These are phyloP conservation scores for Bombyx mandarina DNA, from an alignment of 1,140 invertebrate genomes.

Conservation along the genomic window DNA sequence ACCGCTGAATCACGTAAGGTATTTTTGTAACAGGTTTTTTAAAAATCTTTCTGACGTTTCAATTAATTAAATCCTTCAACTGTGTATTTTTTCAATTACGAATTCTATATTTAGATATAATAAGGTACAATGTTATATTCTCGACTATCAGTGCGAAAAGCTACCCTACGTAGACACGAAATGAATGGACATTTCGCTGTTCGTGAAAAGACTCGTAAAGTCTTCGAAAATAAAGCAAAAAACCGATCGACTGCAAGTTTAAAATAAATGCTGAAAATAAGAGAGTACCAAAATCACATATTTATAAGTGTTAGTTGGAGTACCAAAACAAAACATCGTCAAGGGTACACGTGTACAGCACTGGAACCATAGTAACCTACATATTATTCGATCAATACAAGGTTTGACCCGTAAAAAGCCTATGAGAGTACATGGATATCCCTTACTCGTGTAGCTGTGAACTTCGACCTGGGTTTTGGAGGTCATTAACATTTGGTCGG, in stretches of 20 bases:
- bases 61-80: neutral
- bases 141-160: neutral
- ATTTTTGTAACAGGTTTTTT: neutral
- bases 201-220: neutral
- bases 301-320: conserved; percentile 1
- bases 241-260: neutral
- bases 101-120: neutral
- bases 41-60: neutral
- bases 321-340: conserved; percentile 8
- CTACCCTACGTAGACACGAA: too few species aligned
- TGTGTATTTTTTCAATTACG: neutral
- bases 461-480: conserved; percentile 69
- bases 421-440: conserved; percentile 49
- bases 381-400: conserved; percentile 62
- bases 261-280: conserved; percentile 1
- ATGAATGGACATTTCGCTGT: neutral
- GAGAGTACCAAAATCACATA: conserved; percentile 5
- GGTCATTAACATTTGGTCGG: conserved; percentile 69
- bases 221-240: neutral
- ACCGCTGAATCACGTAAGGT: too few species aligned
- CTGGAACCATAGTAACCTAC: conserved; percentile 39
- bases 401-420: conserved; percentile 49
- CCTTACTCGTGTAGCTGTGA: conserved; percentile 63
- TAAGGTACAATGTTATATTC: neutral
- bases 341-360: conserved; percentile 9